phyloP scores from a whole-genome alignment of 2,113 vertebrate species.

The Puffinus mauretanicus region DNA sequence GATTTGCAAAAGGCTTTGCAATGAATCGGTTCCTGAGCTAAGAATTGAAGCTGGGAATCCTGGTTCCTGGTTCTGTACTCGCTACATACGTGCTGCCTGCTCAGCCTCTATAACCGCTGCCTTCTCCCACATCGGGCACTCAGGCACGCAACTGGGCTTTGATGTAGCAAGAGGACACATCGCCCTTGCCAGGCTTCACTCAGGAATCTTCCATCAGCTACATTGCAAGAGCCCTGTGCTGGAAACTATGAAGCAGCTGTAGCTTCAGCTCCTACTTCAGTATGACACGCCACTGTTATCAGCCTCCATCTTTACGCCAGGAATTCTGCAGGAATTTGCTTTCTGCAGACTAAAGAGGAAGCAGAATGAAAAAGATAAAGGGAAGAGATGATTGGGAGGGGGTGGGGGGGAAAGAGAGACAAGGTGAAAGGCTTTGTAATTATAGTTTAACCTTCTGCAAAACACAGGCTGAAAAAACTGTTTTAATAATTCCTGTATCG shows the following conservation, averaged over 20 bases:
- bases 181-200: not conserved
- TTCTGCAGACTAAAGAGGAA: not conserved
- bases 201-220: not conserved
- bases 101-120: not conserved
- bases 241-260: not conserved
- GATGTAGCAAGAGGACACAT: not conserved
- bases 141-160: not conserved
- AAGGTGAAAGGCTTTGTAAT: not conserved
- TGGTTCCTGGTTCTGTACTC: not conserved
- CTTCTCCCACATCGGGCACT: not conserved
- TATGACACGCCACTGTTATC: not conserved
- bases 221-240: not conserved
- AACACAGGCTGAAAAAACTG: not conserved
- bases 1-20: constrained; percentile 11
- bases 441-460: not conserved
- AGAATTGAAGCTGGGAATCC: not conserved
- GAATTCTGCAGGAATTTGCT: constrained; percentile 21
- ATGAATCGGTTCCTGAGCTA: not conserved
- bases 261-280: not conserved
- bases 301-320: not conserved
- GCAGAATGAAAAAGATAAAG: not conserved
- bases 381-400: not conserved
- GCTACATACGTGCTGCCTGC: not conserved
- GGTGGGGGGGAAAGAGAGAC: no score
- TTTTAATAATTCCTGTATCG: not conserved